These are phyloP conservation scores for Carcinoscorpius rotundicauda DNA, from an alignment of 1,140 invertebrate species.

Conservation along the genomic window DNA sequence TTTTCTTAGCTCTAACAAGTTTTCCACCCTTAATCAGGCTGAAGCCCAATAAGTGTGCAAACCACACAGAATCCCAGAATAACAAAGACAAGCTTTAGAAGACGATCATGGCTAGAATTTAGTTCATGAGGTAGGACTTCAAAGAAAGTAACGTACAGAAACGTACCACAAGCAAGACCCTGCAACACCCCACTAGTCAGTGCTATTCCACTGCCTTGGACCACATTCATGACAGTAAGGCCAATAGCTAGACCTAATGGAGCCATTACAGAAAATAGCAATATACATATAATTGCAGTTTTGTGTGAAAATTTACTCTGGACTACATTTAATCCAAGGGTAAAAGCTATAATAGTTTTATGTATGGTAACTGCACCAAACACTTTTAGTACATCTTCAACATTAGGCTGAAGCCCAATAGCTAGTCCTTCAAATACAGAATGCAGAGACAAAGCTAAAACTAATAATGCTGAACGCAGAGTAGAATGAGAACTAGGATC, in stretches of 20 bases:
- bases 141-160: constrained; percentile 83
- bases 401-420: constrained; percentile 55
- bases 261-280: constrained; percentile 23
- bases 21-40: constrained; percentile 5
- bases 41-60: constrained; percentile 13
- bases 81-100: constrained; percentile 38
- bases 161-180: constrained; percentile 71
- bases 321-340: constrained; percentile 33
- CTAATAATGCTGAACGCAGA: constrained; percentile 59
- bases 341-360: constrained; percentile 68
- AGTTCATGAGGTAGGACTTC: constrained; percentile 69
- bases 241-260: constrained; percentile 22
- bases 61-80: constrained; percentile 40
- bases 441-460: constrained; percentile 77
- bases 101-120: constrained; percentile 31
- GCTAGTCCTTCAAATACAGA: constrained; percentile 82
- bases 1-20: too few species aligned
- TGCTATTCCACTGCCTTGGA: constrained; percentile 27
- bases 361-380: constrained; percentile 74
- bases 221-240: constrained; percentile 7
- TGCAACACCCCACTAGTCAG: constrained; percentile 42
- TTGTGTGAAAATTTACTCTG: constrained; percentile 3
- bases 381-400: constrained; percentile 57
- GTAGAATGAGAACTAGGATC: constrained; percentile 29
- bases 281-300: constrained; percentile 9